Evolutionary conservation across 2,888 invertebrate species (phyloP), one percentile per base, ranked within the genome.

Genomic region (Amorpha juglandis): DNA sequence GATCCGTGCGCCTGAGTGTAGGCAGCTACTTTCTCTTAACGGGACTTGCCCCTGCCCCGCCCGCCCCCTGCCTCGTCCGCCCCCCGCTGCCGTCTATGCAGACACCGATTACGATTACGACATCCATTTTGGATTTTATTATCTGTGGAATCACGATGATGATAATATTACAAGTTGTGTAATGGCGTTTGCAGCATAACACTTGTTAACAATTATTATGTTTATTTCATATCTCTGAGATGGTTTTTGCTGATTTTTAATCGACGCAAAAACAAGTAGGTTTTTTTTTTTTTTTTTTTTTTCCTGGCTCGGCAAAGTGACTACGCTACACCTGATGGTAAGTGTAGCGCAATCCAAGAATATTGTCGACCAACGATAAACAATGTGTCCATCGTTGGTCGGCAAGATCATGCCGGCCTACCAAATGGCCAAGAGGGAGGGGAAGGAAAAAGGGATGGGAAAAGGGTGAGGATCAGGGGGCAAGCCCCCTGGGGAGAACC

Each of bases 11-110:
- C 81, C 76, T 70, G 79, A 82, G 86, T 88, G 90, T 90, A 87
- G 90, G 91, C 87, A 89, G 89, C 90, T 89, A 92, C 93, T 93
- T 93, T 93, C 93, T 92, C 92, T 87, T 93, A 92, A 93, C 93
- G 92, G 93, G 88, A 91, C 86, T 80, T 77, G 70, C 80, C 74
- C 82, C 70, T 78, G 74, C 78, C 80, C 74, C 77, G 70, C 75
- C 68, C 72, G 73, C 72, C 71, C 48, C 71, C 67, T 73, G 70
- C 73, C 69, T 72, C 74, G 72, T 72, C 71, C 50, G 72, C 68
- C 74, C 69, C 27, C 74, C 69, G 73, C 74, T 69, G 74, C 74
- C 73, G 75, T 72, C 81, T 75, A 77, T 76, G 74, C 81, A 78
- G 78, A 78, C 82, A 76, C 38, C 55, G 81, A 85, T 85, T 83